Percentiles rank a stretch among this genome's conserved stretches.
Evolutionary conservation across 2,113 vertebrate species (phyloP).

Genomic region (Trematocara marginatum): DNA sequence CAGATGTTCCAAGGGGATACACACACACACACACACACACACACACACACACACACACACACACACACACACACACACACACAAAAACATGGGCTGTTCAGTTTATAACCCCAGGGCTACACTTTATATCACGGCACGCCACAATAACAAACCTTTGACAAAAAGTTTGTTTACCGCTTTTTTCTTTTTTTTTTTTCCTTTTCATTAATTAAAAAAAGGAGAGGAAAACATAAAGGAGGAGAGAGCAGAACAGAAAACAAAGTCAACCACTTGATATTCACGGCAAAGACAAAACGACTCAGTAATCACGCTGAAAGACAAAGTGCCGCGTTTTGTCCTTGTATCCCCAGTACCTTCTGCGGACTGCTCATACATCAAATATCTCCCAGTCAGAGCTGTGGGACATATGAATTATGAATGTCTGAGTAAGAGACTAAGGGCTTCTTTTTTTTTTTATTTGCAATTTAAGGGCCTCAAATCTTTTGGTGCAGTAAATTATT

Average conservation of each 20-base stretch:
- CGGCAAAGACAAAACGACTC: background rate
- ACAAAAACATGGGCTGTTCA: background rate
- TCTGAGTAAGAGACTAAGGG: constrained; percentile 3
- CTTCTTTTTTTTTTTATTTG: background rate
- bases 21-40: background rate
- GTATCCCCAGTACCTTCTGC: background rate
- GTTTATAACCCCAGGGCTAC: background rate
- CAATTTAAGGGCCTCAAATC: constrained; percentile 48
- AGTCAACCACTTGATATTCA: background rate
- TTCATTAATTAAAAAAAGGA: background rate
- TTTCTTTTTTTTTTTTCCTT: background rate
- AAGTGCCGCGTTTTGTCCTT: background rate
- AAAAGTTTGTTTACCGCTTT: constrained; percentile 19
- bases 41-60: background rate
- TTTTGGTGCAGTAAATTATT: constrained; percentile 64
- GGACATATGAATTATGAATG: constrained; percentile 60
- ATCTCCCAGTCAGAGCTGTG: background rate
- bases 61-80: no score
- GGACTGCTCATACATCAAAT: background rate
- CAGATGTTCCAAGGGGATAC: no score
- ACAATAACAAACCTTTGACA: constrained; percentile 15
- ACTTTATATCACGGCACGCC: background rate
- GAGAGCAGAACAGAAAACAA: background rate
- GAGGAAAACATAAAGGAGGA: background rate
- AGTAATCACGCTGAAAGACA: background rate